phyloP scores from a whole-genome alignment of 2,797 vertebrate genomes.

The Bovichtus variegatus region DNA sequence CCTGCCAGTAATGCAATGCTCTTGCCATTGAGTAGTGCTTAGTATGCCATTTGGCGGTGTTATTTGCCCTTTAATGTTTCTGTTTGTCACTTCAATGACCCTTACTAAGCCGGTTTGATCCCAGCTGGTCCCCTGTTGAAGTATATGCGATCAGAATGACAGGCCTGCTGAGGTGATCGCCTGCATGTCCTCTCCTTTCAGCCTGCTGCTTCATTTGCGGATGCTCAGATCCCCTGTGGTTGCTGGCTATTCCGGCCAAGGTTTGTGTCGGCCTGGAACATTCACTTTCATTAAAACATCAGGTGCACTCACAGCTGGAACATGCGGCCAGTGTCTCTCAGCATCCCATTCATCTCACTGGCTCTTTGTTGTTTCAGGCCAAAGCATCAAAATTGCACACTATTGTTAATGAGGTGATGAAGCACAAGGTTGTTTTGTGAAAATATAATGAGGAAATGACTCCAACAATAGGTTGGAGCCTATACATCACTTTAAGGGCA shows the following conservation, averaged over 20 bases:
- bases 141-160: slow-evolving; percentile 44
- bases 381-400: slow-evolving; percentile 42
- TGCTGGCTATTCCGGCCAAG: slow-evolving; percentile 32
- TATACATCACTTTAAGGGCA: slow-evolving; percentile 63
- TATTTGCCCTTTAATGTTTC: slow-evolving; percentile 42
- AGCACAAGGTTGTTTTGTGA: slow-evolving; percentile 55
- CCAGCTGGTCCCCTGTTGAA: slow-evolving; percentile 49
- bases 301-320: slow-evolving; percentile 60
- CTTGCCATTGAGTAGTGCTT: slow-evolving; percentile 5
- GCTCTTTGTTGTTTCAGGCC: slow-evolving; percentile 57
- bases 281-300: slow-evolving; percentile 73
- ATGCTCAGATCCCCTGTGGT: slow-evolving; percentile 51
- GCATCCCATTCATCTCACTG: slow-evolving; percentile 43
- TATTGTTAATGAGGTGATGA: slow-evolving; percentile 63
- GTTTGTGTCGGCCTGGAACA: slow-evolving; percentile 32
- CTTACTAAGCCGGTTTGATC: slow-evolving; percentile 46
- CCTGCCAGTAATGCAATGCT: slow-evolving; percentile 8
- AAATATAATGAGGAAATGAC: slow-evolving; percentile 72
- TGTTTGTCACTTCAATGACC: slow-evolving; percentile 48
- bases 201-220: slow-evolving; percentile 54
- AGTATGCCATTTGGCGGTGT: slow-evolving; percentile 30
- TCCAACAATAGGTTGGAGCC: slow-evolving; percentile 69
- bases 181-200: slow-evolving; percentile 47
- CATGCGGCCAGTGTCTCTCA: slow-evolving; percentile 35
- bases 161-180: slow-evolving; percentile 47